phyloP scores from a whole-genome alignment of 2,888 invertebrate species.

The Tholera decimalis region DNA sequence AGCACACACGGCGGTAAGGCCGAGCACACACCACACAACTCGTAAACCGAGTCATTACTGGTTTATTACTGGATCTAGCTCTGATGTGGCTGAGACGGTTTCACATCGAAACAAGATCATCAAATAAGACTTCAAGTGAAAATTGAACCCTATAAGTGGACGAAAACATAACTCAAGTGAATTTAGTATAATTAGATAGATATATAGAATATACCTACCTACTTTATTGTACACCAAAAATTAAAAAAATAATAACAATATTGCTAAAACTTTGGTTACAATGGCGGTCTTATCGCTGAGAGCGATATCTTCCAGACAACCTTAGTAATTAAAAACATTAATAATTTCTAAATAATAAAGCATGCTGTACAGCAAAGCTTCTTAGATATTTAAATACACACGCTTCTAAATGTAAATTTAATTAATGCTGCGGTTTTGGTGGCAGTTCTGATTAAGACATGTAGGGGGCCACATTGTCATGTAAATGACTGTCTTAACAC shows the following conservation, averaged over 20 bases:
- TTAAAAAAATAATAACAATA: no score
- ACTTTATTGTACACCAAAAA: no score
- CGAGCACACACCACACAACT: conserved; percentile 35
- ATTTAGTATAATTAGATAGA: no score
- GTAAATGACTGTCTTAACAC: conserved; percentile 30
- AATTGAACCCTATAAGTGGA: not conserved
- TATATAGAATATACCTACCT: no score
- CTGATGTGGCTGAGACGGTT: not conserved
- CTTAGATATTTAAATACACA: conserved; percentile 3
- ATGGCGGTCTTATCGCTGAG: no score
- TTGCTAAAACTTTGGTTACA: no score
- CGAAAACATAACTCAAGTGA: no score
- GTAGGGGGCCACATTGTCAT: conserved; percentile 35
- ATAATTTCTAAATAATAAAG: conserved; percentile 1
- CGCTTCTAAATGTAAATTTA: conserved; percentile 19
- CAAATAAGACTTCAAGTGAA: not conserved
- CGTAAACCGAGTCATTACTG: conserved; percentile 54
- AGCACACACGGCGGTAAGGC: conserved; percentile 49
- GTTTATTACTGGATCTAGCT: conserved; percentile 44
- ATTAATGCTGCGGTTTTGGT: conserved; percentile 12
- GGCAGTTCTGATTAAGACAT: conserved; percentile 15
- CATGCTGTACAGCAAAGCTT: no score
- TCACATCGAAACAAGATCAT: not conserved
- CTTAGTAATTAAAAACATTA: no score
- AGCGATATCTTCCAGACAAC: no score